Evolutionary conservation across 2,113 vertebrate species (phyloP).

Genomic region (Seriola aureovittata): DNA sequence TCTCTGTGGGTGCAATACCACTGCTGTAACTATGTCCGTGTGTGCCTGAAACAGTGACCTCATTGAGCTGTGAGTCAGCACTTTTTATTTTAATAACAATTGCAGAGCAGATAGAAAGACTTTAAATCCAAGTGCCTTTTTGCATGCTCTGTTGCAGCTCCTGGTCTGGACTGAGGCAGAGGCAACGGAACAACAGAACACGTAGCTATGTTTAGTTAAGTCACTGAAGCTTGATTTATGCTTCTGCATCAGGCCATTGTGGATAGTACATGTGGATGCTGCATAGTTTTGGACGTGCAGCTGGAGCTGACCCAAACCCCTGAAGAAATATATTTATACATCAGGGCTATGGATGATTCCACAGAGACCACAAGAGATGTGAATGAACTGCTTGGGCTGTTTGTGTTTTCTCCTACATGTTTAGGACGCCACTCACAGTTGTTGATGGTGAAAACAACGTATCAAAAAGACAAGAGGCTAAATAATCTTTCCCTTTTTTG

Average conservation of each 20-base stretch:
- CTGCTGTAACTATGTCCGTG: not conserved
- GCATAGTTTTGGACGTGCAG: slow-evolving; percentile 1
- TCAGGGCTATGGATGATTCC: slow-evolving; percentile 8
- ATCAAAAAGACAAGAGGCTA: not conserved
- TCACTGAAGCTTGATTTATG: slow-evolving; percentile 12
- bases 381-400: not conserved
- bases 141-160: slow-evolving; percentile 7
- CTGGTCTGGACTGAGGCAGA: not conserved
- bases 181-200: not conserved
- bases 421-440: not conserved
- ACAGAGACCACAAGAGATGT: not conserved
- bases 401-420: not conserved
- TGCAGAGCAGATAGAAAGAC: not conserved
- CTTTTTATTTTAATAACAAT: slow-evolving; percentile 20
- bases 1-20: not conserved
- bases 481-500: not conserved
- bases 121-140: not conserved
- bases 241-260: slow-evolving; percentile 4
- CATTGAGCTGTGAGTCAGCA: slow-evolving; percentile 36
- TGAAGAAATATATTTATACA: slow-evolving; percentile 1
- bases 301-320: slow-evolving; percentile 16
- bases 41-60: slow-evolving; percentile 10
- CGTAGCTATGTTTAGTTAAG: not conserved
- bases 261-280: not conserved
- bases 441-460: not conserved